A percentile compares a stretch with the other conserved stretches of the same genome.
Evolutionary conservation across 2,797 vertebrate genomes (phyloP).

Genomic region (Schizothorax lantsangensis): DNA sequence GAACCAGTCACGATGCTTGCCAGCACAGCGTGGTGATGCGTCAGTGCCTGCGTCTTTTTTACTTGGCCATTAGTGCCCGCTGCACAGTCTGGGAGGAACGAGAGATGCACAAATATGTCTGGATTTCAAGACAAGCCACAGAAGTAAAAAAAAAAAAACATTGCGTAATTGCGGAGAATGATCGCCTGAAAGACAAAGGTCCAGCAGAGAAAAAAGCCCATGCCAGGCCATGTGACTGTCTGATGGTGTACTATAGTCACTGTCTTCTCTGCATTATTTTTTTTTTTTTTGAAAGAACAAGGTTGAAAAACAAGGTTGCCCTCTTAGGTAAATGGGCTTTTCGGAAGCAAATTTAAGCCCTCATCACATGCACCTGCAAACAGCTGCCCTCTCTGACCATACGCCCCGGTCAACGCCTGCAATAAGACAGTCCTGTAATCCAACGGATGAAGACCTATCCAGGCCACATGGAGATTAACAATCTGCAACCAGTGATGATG

Average conservation of each 20-base stretch:
- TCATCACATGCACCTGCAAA: conserved; percentile 69
- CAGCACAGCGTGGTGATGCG: conserved; percentile 52
- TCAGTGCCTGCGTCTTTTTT: conserved; percentile 53
- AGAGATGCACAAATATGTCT: conserved; percentile 52
- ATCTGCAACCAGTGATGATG: conserved; percentile 82
- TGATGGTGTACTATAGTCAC: conserved; percentile 15
- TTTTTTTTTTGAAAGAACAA: background rate
- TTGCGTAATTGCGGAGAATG: conserved; percentile 30
- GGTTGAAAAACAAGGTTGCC: conserved; percentile 25
- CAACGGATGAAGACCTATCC: conserved; percentile 89
- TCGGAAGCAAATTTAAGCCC: conserved; percentile 16
- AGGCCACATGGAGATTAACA: conserved; percentile 97
- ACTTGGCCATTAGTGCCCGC: conserved; percentile 51
- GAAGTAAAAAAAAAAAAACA: background rate
- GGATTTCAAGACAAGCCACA: conserved; percentile 7
- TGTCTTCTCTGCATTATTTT: background rate
- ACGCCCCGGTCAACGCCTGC: conserved; percentile 72
- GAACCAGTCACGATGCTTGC: conserved; percentile 48
- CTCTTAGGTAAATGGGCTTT: conserved; percentile 28
- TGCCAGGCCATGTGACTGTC: conserved; percentile 29
- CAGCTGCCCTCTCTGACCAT: conserved; percentile 63
- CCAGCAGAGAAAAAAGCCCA: conserved; percentile 11
- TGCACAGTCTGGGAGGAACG: conserved; percentile 36
- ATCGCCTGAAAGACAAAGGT: conserved; percentile 40
- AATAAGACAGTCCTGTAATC: conserved; percentile 89